Percentiles rank a stretch among this genome's conserved stretches.
Conservation (phyloP, 2,888 invertebrate genomes). For the Sisyra terminalis region DNA sequence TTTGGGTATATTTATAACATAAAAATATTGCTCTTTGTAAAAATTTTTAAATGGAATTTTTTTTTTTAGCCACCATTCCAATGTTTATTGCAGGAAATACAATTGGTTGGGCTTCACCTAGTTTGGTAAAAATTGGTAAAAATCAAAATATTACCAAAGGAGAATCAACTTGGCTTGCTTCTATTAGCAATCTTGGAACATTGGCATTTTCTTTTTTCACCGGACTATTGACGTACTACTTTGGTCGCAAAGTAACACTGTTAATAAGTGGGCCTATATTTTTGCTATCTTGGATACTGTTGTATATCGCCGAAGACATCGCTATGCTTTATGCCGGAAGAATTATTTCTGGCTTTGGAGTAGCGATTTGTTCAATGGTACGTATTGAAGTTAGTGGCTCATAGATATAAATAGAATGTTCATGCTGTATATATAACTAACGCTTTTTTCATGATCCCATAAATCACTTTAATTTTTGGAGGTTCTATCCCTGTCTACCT, state of each 20-base stretch:
- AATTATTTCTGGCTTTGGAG: slow-evolving; percentile 32
- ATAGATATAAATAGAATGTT: background rate
- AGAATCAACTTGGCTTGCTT: background rate
- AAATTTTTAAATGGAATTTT: too few species aligned
- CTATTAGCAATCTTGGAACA: slow-evolving; percentile 26
- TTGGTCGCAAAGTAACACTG: slow-evolving; percentile 37
- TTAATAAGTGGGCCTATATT: slow-evolving; percentile 32
- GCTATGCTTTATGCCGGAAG: slow-evolving; percentile 33
- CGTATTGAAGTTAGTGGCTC: background rate
- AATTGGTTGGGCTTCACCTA: too few species aligned
- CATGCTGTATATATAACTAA: too few species aligned
- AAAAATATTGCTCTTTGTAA: too few species aligned
- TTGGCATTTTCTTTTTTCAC: slow-evolving; percentile 36
- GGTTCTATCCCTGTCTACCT: too few species aligned
- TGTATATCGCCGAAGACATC: slow-evolving; percentile 25
- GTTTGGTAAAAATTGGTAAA: too few species aligned
- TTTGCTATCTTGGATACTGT: slow-evolving; percentile 31
- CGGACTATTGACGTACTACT: slow-evolving; percentile 34
- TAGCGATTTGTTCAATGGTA: slow-evolving; percentile 29
- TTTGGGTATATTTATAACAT: too few species aligned
- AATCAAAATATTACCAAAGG: too few species aligned
- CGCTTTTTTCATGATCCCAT: too few species aligned
- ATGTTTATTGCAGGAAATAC: too few species aligned
- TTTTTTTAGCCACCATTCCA: too few species aligned
- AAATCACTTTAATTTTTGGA: too few species aligned